Evolutionary conservation across 1,140 invertebrate species (phyloP).

Genomic region (Lepidostoma basale): DNA sequence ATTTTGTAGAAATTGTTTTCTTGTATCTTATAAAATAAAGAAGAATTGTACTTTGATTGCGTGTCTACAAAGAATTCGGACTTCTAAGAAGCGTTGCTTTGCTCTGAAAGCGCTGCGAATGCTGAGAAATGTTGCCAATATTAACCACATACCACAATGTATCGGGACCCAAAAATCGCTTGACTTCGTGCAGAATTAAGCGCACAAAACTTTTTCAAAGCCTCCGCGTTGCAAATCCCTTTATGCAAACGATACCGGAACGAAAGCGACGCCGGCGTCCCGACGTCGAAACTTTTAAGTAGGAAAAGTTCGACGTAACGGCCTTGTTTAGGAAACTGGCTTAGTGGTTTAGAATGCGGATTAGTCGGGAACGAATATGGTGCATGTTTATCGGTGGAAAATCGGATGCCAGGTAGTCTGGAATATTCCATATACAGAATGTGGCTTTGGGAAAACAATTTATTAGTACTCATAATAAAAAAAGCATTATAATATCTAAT

Average conservation of each 20-base stretch:
- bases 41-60: too few species aligned
- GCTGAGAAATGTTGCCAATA: too few species aligned
- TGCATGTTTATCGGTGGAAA: not conserved
- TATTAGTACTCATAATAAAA: not conserved
- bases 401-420: not conserved
- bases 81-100: too few species aligned
- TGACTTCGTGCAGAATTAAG: too few species aligned
- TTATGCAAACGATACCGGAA: too few species aligned
- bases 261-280: not conserved
- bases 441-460: not conserved
- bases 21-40: too few species aligned
- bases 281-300: not conserved
- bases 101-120: too few species aligned
- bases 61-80: too few species aligned
- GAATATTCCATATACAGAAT: not conserved
- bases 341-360: not conserved
- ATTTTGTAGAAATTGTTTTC: too few species aligned
- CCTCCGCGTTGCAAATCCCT: not conserved
- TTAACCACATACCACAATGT: too few species aligned
- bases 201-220: not conserved
- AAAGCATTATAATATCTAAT: not conserved
- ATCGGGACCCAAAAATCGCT: too few species aligned
- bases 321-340: not conserved
- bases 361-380: too few species aligned
- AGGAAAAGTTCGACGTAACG: not conserved